phyloP scores from a whole-genome alignment of 2,888 invertebrate species.

The Cantharis rufa region DNA sequence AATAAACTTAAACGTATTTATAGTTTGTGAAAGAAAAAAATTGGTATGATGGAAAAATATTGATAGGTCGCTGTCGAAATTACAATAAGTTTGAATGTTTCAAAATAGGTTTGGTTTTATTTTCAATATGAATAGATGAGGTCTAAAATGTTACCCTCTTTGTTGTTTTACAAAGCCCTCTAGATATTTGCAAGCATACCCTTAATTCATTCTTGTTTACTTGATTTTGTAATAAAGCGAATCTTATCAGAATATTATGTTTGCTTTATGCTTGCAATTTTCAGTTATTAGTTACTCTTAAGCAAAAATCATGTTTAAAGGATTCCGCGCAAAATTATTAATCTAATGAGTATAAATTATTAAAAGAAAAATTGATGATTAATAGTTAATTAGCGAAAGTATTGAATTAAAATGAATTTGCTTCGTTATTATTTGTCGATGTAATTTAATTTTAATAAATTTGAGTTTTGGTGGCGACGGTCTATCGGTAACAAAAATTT shows the following conservation, averaged over 20 bases:
- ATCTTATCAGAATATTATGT: slow-evolving; percentile 18
- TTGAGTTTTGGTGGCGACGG: slow-evolving; percentile 1
- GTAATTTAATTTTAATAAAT: slow-evolving; percentile 1
- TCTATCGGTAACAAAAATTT: slow-evolving; percentile 34
- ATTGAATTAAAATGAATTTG: background rate
- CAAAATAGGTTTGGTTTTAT: slow-evolving; percentile 3
- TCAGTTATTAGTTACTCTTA: background rate
- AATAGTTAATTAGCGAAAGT: background rate
- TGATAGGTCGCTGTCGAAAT: background rate
- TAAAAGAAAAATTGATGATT: background rate
- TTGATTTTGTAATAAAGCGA: slow-evolving; percentile 26
- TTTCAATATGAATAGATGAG: slow-evolving; percentile 9
- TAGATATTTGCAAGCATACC: slow-evolving; percentile 23
- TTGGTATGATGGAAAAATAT: background rate
- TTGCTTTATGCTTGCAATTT: background rate
- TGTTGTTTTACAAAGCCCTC: slow-evolving; percentile 20
- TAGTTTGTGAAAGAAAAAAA: slow-evolving; percentile 17
- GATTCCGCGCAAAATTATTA: background rate
- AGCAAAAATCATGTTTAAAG: background rate
- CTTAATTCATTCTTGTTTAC: slow-evolving; percentile 30
- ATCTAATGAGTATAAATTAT: background rate
- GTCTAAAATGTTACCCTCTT: slow-evolving; percentile 1
- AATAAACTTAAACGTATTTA: slow-evolving; percentile 26
- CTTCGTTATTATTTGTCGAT: background rate
- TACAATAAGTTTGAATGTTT: background rate